Conservation (phyloP, 2,113 vertebrate genomes). For the Sylvia atricapilla region DNA sequence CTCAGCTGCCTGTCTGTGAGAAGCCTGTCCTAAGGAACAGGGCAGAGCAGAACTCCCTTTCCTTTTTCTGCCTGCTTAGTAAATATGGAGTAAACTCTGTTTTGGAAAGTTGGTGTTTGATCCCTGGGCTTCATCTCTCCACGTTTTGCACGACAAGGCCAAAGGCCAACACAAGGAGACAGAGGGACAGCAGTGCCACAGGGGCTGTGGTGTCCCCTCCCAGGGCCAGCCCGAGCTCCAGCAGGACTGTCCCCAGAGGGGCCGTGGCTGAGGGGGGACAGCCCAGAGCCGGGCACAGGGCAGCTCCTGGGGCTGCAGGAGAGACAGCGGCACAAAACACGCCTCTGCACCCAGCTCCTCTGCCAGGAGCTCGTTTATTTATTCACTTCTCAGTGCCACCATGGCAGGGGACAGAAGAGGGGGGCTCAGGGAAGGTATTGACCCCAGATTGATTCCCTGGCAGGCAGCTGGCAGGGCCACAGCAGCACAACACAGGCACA, state of each 20-base stretch:
- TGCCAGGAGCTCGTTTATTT: not conserved
- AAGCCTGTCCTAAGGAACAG: slow-evolving; percentile 20
- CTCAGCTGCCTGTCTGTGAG: slow-evolving; percentile 7
- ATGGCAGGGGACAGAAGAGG: not conserved
- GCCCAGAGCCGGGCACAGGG: not conserved
- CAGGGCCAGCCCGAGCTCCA: fast-evolving
- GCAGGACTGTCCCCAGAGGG: too few species aligned
- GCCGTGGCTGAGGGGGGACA: fast-evolving
- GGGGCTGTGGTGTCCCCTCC: not conserved
- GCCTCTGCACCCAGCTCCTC: not conserved
- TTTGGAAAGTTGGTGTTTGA: fast-evolving
- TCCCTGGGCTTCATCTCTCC: not conserved
- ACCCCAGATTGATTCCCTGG: slow-evolving; percentile 46
- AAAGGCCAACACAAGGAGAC: fast-evolving
- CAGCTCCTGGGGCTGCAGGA: not conserved
- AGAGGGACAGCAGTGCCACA: fast-evolving
- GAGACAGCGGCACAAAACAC: not conserved
- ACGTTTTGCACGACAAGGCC: fast-evolving
- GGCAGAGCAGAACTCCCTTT: not conserved
- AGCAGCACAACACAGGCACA: slow-evolving; percentile 23
- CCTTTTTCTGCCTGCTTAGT: fast-evolving
- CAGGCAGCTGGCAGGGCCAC: not conserved
- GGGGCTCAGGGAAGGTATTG: not conserved
- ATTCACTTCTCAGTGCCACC: not conserved
- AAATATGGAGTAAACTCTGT: fast-evolving